Percentiles rank a stretch among this genome's conserved stretches.
These are phyloP conservation scores for Phalloptychus januarius DNA, from an alignment of 2,797 vertebrate species.

Conservation along the genomic window DNA sequence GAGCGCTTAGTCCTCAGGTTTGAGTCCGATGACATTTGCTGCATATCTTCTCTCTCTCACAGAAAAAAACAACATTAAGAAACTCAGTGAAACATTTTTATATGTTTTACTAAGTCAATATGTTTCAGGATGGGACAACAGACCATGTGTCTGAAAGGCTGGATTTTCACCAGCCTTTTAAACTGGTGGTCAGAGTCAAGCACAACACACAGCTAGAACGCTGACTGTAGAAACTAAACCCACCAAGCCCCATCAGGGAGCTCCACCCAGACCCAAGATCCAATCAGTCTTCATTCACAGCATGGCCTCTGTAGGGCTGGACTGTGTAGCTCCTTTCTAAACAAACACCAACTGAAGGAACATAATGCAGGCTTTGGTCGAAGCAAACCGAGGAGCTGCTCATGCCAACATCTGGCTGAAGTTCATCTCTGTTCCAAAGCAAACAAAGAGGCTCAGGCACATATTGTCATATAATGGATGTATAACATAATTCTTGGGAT, in stretches of 20 bases:
- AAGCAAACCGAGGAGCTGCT: conserved; percentile 29
- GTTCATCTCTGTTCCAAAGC: conserved; percentile 37
- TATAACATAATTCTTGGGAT: neutral
- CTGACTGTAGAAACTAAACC: neutral
- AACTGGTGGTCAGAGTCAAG: neutral
- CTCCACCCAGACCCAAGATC: neutral
- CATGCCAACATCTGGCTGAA: conserved; percentile 40
- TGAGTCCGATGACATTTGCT: neutral
- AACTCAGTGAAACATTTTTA: neutral
- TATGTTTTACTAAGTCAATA: no score
- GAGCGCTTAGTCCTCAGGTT: no score
- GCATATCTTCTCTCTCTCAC: no score
- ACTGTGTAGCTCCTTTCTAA: conserved; percentile 60
- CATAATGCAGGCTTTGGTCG: conserved; percentile 16
- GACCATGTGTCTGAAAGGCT: neutral
- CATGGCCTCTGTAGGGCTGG: conserved; percentile 43
- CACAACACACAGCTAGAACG: neutral
- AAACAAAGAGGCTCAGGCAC: conserved; percentile 20
- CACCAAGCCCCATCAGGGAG: neutral
- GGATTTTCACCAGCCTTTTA: neutral
- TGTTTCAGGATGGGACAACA: neutral
- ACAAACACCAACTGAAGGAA: conserved; percentile 66
- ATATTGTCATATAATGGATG: neutral
- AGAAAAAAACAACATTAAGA: no score
- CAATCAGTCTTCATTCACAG: conserved; percentile 47